Percentiles rank a stretch among this genome's conserved stretches.
Evolutionary conservation across 2,888 invertebrate species (phyloP).

Genomic region (Acutogordius australiensis): DNA sequence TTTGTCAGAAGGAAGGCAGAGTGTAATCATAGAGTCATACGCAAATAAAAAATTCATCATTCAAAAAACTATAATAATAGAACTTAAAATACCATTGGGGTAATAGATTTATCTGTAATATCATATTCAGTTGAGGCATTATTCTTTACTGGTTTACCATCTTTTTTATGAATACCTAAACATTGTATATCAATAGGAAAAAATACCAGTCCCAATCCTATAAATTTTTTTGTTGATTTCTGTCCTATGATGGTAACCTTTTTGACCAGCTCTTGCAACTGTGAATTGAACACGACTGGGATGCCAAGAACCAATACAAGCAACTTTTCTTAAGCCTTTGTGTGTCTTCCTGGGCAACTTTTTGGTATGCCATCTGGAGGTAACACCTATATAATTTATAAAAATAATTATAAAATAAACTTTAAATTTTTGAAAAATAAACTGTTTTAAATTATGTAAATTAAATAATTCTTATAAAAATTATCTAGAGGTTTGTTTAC

Average conservation of each 20-base stretch:
- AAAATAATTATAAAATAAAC: no score
- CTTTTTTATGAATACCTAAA: conserved; percentile 32
- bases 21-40: no score
- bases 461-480: no score
- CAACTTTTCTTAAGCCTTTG: conserved; percentile 70
- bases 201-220: conserved; percentile 46
- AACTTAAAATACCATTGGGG: conserved; percentile 49
- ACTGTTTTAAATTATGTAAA: no score
- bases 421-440: no score
- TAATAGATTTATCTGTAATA: conserved; percentile 75
- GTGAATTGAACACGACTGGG: conserved; percentile 93
- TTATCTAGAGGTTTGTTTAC: conserved; percentile 29
- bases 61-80: no score
- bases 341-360: conserved; percentile 97
- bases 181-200: conserved; percentile 12
- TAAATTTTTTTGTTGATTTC: conserved; percentile 99
- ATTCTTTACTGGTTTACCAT: conserved; percentile 51
- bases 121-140: conserved; percentile 92
- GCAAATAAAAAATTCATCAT: not conserved
- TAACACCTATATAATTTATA: conserved; percentile 42
- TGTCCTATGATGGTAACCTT: conserved; percentile 96
- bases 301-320: conserved; percentile 99
- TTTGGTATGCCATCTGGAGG: conserved; percentile 98
- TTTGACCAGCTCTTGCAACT: conserved; percentile 96
- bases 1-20: conserved; percentile 12